Conservation (phyloP, 2,797 vertebrate species). For the Glossophaga mutica region DNA sequence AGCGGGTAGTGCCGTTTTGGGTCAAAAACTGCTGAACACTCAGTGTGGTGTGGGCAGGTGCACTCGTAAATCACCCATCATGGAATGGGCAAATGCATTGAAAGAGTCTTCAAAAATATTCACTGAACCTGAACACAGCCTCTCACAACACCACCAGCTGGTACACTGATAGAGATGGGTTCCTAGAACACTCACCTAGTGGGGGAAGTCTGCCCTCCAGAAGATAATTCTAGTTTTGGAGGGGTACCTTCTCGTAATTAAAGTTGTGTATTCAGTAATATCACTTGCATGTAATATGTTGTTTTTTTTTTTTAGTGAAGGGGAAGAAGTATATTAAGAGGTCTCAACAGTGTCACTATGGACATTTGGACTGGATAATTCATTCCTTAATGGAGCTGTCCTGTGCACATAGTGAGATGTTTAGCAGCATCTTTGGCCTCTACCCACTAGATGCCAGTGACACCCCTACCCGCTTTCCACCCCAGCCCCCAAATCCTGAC, state of each 20-base stretch:
- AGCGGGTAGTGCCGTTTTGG: not conserved
- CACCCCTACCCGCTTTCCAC: not conserved
- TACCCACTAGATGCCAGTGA: not conserved
- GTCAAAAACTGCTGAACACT: not conserved
- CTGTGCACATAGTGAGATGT: not conserved
- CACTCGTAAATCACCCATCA: not conserved
- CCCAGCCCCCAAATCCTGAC: not conserved
- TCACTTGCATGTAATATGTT: not conserved
- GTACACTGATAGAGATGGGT: not conserved
- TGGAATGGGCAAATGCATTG: not conserved
- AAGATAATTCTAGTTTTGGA: not conserved
- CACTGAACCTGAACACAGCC: not conserved
- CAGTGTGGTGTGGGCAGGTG: not conserved
- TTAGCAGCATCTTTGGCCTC: not conserved
- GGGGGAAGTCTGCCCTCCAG: not conserved
- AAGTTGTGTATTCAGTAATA: not conserved
- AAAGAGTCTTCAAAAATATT: not conserved
- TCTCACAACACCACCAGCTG: not conserved
- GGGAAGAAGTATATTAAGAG: not conserved
- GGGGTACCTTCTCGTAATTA: not conserved
- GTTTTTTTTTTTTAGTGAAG: not conserved
- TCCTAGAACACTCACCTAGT: not conserved
- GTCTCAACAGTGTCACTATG: not conserved
- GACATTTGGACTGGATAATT: not conserved
- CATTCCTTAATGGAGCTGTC: not conserved